phyloP scores from a whole-genome alignment of 1,140 invertebrate species.

The Mercenaria mercenaria region DNA sequence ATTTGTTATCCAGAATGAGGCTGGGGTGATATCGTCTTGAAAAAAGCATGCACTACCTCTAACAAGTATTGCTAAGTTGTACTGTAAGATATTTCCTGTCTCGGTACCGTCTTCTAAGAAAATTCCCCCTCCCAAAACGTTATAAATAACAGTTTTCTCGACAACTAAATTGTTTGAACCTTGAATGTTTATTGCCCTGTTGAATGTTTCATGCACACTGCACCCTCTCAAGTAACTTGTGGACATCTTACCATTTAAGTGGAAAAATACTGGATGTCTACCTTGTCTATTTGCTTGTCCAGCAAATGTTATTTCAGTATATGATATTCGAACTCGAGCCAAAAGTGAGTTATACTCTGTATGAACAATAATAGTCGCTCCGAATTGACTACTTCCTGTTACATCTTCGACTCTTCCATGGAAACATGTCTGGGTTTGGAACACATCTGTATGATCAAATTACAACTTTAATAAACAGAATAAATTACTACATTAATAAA shows the following conservation, averaged over 20 bases:
- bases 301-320: conserved; percentile 73
- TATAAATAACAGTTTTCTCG: conserved; percentile 76
- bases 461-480: neutral
- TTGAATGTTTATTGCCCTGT: conserved; percentile 81
- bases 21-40: conserved; percentile 85
- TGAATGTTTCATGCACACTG: conserved; percentile 78
- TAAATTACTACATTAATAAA: neutral
- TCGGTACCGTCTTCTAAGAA: conserved; percentile 85
- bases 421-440: conserved; percentile 75
- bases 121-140: conserved; percentile 83
- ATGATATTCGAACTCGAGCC: conserved; percentile 52
- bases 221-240: conserved; percentile 77
- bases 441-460: conserved; percentile 47
- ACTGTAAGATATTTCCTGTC: conserved; percentile 81
- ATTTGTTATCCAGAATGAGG: conserved; percentile 83
- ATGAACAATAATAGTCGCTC: conserved; percentile 76
- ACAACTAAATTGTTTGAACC: conserved; percentile 74
- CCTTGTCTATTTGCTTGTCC: conserved; percentile 81
- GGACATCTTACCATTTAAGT: conserved; percentile 77
- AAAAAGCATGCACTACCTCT: conserved; percentile 79
- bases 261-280: conserved; percentile 80
- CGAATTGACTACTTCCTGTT: conserved; percentile 78
- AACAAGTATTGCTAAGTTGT: conserved; percentile 84
- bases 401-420: conserved; percentile 76
- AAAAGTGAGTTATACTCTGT: conserved; percentile 56